These are phyloP conservation scores for Pseudococcus viburni DNA, from an alignment of 2,888 invertebrate species.

Conservation along the genomic window DNA sequence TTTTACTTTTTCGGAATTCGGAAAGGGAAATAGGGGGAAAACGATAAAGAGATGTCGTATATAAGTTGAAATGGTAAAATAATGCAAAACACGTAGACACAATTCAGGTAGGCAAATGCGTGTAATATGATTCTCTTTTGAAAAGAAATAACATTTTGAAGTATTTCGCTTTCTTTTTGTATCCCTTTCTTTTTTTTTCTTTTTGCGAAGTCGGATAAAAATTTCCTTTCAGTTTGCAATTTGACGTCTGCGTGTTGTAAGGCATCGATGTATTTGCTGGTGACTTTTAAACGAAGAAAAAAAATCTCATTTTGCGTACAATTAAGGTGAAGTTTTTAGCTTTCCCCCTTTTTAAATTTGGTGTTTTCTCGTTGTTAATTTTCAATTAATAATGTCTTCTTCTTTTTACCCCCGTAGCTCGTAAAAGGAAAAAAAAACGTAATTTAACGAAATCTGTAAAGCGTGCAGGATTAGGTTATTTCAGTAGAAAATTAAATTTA, in stretches of 20 bases:
- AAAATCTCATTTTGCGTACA: neutral
- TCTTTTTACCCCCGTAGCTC: neutral
- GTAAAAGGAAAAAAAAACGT: neutral
- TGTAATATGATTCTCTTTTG: constrained; percentile 42
- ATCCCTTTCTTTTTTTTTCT: neutral
- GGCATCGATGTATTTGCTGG: neutral
- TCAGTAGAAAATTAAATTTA: constrained; percentile 47
- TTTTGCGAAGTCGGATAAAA: neutral
- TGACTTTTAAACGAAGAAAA: neutral
- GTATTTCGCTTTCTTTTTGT: neutral
- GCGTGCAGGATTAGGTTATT: constrained; percentile 39
- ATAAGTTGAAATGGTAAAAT: constrained; percentile 10
- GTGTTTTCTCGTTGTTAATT: constrained; percentile 30
- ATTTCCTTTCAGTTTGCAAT: neutral
- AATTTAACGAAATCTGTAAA: constrained; percentile 47
- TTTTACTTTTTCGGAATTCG: neutral
- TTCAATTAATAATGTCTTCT: constrained; percentile 43
- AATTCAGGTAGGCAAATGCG: constrained; percentile 9
- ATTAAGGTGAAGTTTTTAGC: neutral
- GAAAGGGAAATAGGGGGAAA: too few species aligned
- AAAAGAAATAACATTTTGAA: constrained; percentile 37
- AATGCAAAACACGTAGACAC: constrained; percentile 1
- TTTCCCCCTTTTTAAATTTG: neutral
- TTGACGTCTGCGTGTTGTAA: neutral
- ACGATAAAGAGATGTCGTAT: neutral